phyloP scores from a whole-genome alignment of 2,797 vertebrate species.

The Falco columbarius region DNA sequence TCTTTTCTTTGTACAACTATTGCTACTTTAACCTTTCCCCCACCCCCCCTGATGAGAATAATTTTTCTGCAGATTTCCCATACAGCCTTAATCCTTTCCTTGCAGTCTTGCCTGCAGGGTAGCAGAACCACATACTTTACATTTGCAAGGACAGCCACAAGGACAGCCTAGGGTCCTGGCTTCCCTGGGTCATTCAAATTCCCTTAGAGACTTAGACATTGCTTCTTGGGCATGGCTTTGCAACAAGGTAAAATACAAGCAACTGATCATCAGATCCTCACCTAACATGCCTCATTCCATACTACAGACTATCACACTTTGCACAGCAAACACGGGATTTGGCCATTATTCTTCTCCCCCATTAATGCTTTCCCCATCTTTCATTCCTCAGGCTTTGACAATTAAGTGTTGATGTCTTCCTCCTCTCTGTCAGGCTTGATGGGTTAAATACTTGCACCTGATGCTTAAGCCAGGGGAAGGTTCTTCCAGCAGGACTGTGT shows the following conservation, averaged over 20 bases:
- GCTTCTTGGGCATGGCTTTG: background rate
- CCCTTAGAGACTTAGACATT: background rate
- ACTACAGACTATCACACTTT: background rate
- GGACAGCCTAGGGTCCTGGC: background rate
- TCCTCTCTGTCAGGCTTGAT: background rate
- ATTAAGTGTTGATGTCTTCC: background rate
- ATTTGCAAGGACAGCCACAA: background rate
- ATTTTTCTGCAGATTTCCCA: constrained; percentile 18
- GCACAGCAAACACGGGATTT: background rate
- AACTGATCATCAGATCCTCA: background rate
- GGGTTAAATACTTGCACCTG: background rate
- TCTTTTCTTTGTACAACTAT: background rate
- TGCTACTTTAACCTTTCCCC: background rate
- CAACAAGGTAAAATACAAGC: background rate
- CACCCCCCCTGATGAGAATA: background rate
- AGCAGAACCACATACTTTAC: background rate
- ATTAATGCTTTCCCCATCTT: background rate
- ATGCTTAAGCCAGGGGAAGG: background rate
- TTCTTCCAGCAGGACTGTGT: accelerated
- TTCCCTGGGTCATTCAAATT: background rate
- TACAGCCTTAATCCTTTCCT: background rate
- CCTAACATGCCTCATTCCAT: background rate
- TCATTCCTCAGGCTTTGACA: background rate
- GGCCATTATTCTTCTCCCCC: background rate
- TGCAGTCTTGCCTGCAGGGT: background rate